phyloP scores from a whole-genome alignment of 1,140 invertebrate genomes.

The Trichoplusia ni region DNA sequence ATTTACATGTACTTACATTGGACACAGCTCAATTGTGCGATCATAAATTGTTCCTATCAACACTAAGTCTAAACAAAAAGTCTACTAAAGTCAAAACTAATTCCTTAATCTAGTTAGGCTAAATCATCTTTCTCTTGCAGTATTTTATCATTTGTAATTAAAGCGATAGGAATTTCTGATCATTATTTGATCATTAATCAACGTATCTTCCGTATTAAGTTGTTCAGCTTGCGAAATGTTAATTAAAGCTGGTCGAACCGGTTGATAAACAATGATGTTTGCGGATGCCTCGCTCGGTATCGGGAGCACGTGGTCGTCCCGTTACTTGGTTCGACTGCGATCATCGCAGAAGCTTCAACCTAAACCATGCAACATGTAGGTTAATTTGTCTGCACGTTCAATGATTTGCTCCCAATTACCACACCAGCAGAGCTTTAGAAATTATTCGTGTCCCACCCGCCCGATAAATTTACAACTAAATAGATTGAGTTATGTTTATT shows the following conservation, averaged over 20 bases:
- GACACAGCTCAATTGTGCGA: conserved; percentile 41
- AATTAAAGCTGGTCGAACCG: conserved; percentile 29
- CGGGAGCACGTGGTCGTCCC: conserved; percentile 42
- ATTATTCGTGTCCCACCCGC: conserved; percentile 32
- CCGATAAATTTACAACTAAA: conserved; percentile 41
- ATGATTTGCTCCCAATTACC: conserved; percentile 39
- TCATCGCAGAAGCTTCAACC: conserved; percentile 19
- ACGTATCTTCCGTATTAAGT: conserved; percentile 23
- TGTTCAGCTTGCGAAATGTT: conserved; percentile 38
- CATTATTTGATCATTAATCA: conserved; percentile 7
- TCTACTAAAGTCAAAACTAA: conserved; percentile 2
- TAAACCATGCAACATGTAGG: conserved; percentile 26
- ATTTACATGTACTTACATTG: conserved; percentile 43
- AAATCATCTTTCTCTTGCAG: conserved; percentile 2
- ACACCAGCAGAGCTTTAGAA: conserved; percentile 32
- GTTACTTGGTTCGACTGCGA: conserved; percentile 27
- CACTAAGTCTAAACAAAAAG: conserved; percentile 4
- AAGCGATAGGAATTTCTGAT: background rate
- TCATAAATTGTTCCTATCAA: conserved; percentile 38
- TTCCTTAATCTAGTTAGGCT: background rate
- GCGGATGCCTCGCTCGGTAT: conserved; percentile 44
- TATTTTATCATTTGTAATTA: background rate
- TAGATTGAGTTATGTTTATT: conserved; percentile 40
- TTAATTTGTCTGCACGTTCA: conserved; percentile 34
- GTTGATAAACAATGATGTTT: conserved; percentile 47